Conservation (phyloP, 2,888 invertebrate species). For the Tenthredo mesomela region DNA sequence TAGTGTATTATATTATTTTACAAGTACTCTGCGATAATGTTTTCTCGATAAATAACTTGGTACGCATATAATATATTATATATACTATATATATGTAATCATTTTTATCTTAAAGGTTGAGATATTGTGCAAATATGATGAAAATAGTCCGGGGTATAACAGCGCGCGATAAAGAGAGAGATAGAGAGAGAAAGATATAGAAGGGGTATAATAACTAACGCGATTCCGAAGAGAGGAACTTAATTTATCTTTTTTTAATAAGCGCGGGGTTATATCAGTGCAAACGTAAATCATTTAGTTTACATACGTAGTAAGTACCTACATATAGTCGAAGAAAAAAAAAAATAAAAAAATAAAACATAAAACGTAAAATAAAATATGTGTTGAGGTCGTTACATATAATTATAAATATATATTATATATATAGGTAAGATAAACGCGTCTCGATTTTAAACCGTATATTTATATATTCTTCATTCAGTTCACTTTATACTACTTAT, state of each 20-base stretch:
- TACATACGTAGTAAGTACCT: background rate
- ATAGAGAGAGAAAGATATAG: constrained; percentile 41
- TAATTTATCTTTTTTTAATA: constrained; percentile 38
- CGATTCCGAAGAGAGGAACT: background rate
- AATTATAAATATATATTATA: background rate
- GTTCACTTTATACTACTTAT: background rate
- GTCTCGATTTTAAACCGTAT: background rate
- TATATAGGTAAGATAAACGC: background rate
- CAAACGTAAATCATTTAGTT: background rate
- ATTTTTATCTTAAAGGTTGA: constrained; percentile 26
- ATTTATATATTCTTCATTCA: background rate
- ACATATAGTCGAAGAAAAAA: background rate
- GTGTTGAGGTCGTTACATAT: constrained; percentile 25
- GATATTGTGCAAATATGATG: constrained; percentile 36
- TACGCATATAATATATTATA: background rate
- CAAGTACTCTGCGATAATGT: too few species aligned
- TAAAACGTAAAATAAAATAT: background rate
- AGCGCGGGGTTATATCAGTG: background rate
- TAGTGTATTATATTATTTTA: background rate
- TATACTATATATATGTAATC: background rate
- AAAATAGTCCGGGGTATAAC: background rate
- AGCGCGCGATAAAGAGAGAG: constrained; percentile 47
- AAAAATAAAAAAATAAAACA: background rate
- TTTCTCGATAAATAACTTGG: too few species aligned
- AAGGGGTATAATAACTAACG: background rate